Evolutionary conservation across 2,113 vertebrate species (phyloP), one percentile per base, ranked within the genome.

Genomic region (Mesitornis unicolor): DNA sequence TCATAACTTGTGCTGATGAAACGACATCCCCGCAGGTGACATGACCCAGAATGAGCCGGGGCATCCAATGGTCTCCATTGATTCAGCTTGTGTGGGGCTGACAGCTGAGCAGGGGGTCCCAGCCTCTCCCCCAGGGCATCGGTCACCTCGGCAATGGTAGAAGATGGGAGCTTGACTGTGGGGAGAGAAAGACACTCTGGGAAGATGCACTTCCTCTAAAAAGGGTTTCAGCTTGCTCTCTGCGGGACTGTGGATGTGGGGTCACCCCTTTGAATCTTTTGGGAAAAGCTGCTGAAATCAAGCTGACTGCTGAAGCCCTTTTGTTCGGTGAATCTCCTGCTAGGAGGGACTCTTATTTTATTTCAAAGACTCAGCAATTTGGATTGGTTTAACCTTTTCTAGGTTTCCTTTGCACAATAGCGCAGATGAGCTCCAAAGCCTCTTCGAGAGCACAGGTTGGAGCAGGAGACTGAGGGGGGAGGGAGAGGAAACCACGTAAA

Each of bases 331-430:
- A 40, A 70, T 68, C 82, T 95, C 95, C 89, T 25, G 75, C 94
- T 24, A 89, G 64, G 64, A 94, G 86, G 67, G 61, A 77, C 88
- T 92, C 83, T 75, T 70, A 59, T 89, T 82, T 95, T 43, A 89
- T 96, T 97, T 90, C 94, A 89, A 87, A 92, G 90, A 69, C 69
- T 93, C 88, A 92, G 89, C 92, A 92, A 48, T 93, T 93, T 89
- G 96, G 86, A 90, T 92, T 29, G 53, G 86, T 96, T 97, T 94
- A 96, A 96, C 96, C 95, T 96, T 91, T 92, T 75, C 88, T 60
- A 79, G 74, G 77, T 81, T 90, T 95, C 67, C 77, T 40, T 82
- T 42, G 50, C 92, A 94, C 92, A 96, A 95, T 88, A 93, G 94
- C 74, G 13, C 67, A 95, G 92, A 95, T 87, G 95, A 97, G 87